A percentile compares a stretch with the other conserved stretches of the same genome.
Conservation (phyloP, 2,797 vertebrate genomes). For the Ambastaia sidthimunki region DNA sequence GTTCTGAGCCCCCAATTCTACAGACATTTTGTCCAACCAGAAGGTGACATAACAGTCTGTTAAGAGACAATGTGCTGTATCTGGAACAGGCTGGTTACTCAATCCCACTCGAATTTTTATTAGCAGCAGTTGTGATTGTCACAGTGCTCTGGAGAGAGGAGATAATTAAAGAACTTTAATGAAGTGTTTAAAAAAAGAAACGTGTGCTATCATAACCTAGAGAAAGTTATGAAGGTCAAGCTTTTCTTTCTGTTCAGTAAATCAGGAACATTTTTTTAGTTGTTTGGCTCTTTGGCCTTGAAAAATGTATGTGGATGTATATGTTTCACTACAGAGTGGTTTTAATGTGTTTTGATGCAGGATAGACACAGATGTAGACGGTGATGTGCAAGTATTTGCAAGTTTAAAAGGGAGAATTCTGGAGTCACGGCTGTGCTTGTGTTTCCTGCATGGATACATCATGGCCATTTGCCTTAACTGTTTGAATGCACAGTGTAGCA, state of each 20-base stretch:
- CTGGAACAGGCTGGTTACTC: conserved; percentile 54
- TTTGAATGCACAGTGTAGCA: conserved; percentile 38
- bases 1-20: neutral
- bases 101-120: conserved; percentile 65
- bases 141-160: conserved; percentile 74
- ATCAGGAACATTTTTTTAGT: neutral
- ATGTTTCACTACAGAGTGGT: neutral
- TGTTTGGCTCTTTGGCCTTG: conserved; percentile 1
- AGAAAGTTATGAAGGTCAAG: conserved; percentile 74
- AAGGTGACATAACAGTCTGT: conserved; percentile 45
- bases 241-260: conserved; percentile 31
- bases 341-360: neutral
- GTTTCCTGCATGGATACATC: conserved; percentile 32
- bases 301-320: neutral
- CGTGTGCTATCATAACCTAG: conserved; percentile 65
- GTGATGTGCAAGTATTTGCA: conserved; percentile 24
- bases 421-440: conserved; percentile 39
- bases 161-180: conserved; percentile 84
- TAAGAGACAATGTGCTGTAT: conserved; percentile 42
- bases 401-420: conserved; percentile 10
- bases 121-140: conserved; percentile 69
- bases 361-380: neutral
- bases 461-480: conserved; percentile 39
- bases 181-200: conserved; percentile 79
- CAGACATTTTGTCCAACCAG: conserved; percentile 19